Conservation (phyloP, 2,113 vertebrate genomes). For the Eleginops maclovinus region DNA sequence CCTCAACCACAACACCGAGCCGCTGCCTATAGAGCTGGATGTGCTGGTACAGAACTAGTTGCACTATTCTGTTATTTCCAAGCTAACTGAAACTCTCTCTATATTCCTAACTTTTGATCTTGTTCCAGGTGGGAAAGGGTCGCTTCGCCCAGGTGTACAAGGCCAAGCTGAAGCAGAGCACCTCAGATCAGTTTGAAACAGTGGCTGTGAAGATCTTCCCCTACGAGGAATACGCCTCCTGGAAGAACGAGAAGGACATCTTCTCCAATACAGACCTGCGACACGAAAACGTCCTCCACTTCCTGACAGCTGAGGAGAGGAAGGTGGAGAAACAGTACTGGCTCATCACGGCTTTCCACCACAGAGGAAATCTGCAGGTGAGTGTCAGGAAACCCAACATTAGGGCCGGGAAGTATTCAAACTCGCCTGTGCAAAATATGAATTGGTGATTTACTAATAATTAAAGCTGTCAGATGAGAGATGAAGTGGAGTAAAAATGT, state of each 20-base stretch:
- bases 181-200: conserved; percentile 89
- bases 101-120: neutral
- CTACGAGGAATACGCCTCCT: conserved; percentile 93
- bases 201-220: conserved; percentile 97
- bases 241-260: conserved; percentile 96
- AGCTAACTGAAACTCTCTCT: neutral
- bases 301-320: conserved; percentile 93
- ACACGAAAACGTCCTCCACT: conserved; percentile 94
- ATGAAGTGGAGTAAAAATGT: too few relatives aligned
- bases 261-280: conserved; percentile 94
- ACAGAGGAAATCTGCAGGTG: conserved; percentile 90
- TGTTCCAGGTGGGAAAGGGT: conserved; percentile 90
- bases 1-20: conserved; percentile 96
- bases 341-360: conserved; percentile 95
- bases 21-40: conserved; percentile 94
- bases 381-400: neutral
- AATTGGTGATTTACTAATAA: too few relatives aligned
- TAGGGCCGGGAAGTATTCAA: neutral
- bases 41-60: conserved; percentile 47
- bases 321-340: conserved; percentile 92
- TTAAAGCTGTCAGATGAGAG: too few relatives aligned
- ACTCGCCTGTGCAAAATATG: neutral
- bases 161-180: conserved; percentile 92
- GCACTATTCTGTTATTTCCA: neutral
- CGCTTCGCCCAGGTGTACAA: conserved; percentile 96